These are phyloP conservation scores for Noturus placidus DNA, from an alignment of 2,113 vertebrate genomes.

Conservation along the genomic window DNA sequence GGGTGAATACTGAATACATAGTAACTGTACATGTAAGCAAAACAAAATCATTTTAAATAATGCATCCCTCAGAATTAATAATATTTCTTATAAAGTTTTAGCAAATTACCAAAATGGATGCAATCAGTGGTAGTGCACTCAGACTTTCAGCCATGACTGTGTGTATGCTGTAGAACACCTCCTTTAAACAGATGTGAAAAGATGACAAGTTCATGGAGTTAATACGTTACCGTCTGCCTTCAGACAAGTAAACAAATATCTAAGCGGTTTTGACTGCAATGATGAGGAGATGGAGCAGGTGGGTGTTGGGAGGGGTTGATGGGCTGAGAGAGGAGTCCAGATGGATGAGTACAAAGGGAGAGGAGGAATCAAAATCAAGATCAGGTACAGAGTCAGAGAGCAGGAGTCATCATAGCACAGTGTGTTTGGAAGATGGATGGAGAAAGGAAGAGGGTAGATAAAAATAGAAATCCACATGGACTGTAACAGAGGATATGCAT, in stretches of 20 bases:
- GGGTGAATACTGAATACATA: no score
- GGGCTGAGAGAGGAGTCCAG: conserved; percentile 60
- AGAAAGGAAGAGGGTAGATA: conserved; percentile 11
- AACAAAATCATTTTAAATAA: not conserved
- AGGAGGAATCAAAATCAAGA: conserved; percentile 72
- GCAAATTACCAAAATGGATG: not conserved
- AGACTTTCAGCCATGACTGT: not conserved
- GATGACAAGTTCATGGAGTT: conserved; percentile 51
- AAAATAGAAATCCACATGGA: not conserved
- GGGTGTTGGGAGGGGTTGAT: conserved; percentile 38
- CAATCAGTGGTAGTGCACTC: not conserved
- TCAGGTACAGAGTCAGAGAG: conserved; percentile 62
- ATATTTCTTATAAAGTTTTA: not conserved
- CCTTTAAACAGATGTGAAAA: conserved; percentile 47
- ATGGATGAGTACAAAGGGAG: conserved; percentile 66
- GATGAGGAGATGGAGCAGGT: not conserved
- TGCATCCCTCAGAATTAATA: not conserved
- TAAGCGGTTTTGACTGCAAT: conserved; percentile 46
- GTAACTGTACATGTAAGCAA: no score
- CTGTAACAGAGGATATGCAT: not conserved
- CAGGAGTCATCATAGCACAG: conserved; percentile 55
- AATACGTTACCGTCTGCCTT: conserved; percentile 49
- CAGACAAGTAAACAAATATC: conserved; percentile 58
- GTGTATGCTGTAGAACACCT: not conserved
- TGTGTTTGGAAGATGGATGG: conserved; percentile 54